Evolutionary conservation across 2,113 vertebrate genomes (phyloP).

Genomic region (Oncorhynchus clarkii): DNA sequence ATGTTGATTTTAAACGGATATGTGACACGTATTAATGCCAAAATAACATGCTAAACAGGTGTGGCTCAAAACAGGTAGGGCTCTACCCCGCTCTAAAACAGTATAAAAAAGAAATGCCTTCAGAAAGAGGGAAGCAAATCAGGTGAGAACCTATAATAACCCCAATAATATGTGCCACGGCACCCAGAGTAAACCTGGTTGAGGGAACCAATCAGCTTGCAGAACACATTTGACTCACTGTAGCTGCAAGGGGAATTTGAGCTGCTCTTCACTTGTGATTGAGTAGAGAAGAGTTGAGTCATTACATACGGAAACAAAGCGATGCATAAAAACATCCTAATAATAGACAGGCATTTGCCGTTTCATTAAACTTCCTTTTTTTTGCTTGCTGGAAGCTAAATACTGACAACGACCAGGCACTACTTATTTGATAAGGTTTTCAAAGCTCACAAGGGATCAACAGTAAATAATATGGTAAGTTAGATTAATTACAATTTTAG

Average conservation of each 20-base stretch:
- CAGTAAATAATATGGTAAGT: constrained; percentile 57
- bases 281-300: background rate
- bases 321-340: background rate
- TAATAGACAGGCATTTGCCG: too few relatives aligned
- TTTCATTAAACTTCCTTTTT: too few relatives aligned
- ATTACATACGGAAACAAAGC: background rate
- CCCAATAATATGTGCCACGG: background rate
- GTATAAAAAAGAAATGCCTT: background rate
- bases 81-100: background rate
- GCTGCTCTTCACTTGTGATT: background rate
- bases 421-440: background rate
- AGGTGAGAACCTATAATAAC: background rate
- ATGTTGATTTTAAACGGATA: too few relatives aligned
- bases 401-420: background rate
- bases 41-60: constrained; percentile 20
- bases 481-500: background rate
- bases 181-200: background rate
- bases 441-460: constrained; percentile 5
- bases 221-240: background rate
- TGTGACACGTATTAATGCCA: too few relatives aligned
- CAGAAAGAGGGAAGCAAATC: background rate
- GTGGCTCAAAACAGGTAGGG: constrained; percentile 23
- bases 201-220: background rate
- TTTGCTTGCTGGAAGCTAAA: too few relatives aligned
- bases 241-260: background rate